Percentiles rank a stretch among this genome's conserved stretches.
These are phyloP conservation scores for Sturnus vulgaris DNA, from an alignment of 2,113 vertebrate genomes.

Conservation along the genomic window DNA sequence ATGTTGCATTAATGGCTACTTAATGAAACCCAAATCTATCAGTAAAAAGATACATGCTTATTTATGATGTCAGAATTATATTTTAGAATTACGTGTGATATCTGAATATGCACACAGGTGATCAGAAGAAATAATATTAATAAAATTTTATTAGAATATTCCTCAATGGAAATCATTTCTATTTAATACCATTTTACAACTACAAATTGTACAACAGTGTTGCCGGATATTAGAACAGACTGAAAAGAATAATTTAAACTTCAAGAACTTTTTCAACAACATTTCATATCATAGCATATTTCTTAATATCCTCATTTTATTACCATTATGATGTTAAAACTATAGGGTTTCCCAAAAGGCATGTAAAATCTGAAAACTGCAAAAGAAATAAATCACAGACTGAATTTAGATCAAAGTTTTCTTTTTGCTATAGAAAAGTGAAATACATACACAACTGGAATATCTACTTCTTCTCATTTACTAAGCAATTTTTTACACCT, in stretches of 20 bases:
- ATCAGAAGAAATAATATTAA: background rate
- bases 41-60: background rate
- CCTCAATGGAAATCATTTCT: slow-evolving; percentile 1
- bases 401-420: background rate
- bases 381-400: background rate
- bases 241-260: background rate
- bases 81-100: background rate
- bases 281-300: background rate
- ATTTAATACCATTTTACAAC: background rate
- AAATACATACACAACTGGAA: background rate
- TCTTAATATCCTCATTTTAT: background rate
- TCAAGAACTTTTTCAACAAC: background rate
- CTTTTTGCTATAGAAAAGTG: background rate
- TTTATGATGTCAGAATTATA: background rate
- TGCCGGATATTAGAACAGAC: background rate
- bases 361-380: background rate
- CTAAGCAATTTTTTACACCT: background rate
- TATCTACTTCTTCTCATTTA: background rate
- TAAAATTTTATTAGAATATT: background rate
- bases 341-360: background rate
- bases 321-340: background rate
- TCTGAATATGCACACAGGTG: background rate
- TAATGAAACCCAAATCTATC: background rate
- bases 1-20: background rate
- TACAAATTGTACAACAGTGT: background rate